Percentiles rank a stretch among this genome's conserved stretches.
Evolutionary conservation across 2,113 vertebrate species (phyloP).

Genomic region (Cyanoderma ruficeps): DNA sequence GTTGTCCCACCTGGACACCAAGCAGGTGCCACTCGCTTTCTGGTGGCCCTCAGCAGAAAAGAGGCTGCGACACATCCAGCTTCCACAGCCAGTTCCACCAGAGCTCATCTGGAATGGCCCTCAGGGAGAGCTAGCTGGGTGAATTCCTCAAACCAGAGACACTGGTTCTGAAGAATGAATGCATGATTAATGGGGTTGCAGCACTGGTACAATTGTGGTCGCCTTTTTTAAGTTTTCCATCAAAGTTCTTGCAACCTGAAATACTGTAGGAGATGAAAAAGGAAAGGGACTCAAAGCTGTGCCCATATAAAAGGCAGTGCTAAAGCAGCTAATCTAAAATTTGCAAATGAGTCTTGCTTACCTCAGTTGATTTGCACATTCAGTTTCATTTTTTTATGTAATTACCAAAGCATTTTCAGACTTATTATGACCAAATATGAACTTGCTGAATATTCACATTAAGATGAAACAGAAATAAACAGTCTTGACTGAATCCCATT

Average conservation of each 20-base stretch:
- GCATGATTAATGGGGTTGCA: not conserved
- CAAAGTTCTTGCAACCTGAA: not conserved
- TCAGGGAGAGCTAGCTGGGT: not conserved
- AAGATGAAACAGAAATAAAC: not conserved
- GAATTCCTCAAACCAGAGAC: not conserved
- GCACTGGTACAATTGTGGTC: not conserved
- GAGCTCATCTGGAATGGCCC: not conserved
- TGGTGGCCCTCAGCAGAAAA: not conserved
- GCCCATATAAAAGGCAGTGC: not conserved
- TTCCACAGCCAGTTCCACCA: not conserved
- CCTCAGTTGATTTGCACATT: not conserved
- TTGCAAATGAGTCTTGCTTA: not conserved
- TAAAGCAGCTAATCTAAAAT: not conserved
- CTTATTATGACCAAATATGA: not conserved
- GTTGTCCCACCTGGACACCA: not conserved
- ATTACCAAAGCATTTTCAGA: conserved; percentile 7
- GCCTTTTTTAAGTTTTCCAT: not conserved
- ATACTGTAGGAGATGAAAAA: not conserved
- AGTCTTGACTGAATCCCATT: not conserved
- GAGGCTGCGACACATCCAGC: not conserved
- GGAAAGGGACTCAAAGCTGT: not conserved
- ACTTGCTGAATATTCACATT: not conserved
- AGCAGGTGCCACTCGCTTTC: not conserved
- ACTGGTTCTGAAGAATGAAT: not conserved
- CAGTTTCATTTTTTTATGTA: not conserved